A percentile compares a stretch with the other conserved stretches of the same genome.
Evolutionary conservation across 2,888 invertebrate species (phyloP).

Genomic region (Drosophila paramelanica): DNA sequence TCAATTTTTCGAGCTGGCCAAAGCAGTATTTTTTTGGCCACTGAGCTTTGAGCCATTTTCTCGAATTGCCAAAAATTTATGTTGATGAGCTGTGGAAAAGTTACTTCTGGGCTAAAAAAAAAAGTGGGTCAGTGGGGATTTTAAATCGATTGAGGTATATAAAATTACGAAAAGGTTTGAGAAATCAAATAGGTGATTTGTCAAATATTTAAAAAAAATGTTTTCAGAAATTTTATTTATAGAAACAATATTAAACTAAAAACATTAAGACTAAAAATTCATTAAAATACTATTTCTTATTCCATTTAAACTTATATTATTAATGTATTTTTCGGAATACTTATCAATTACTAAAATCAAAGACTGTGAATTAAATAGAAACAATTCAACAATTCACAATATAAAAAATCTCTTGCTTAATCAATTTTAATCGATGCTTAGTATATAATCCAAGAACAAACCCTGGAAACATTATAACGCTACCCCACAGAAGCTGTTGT

Average conservation of each 20-base stretch:
- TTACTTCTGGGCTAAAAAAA: conserved; percentile 13
- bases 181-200: not conserved
- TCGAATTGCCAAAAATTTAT: conserved; percentile 47
- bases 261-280: too few species aligned
- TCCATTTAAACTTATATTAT: too few species aligned
- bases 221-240: too few species aligned
- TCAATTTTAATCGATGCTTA: too few species aligned
- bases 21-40: conserved; percentile 24
- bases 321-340: too few species aligned
- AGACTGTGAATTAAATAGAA: too few species aligned
- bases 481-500: not conserved
- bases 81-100: conserved; percentile 39
- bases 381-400: too few species aligned
- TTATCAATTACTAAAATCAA: too few species aligned
- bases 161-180: not conserved
- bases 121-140: conserved; percentile 21
- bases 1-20: conserved; percentile 44
- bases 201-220: too few species aligned
- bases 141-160: conserved; percentile 1
- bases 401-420: not conserved
- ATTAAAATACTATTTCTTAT: too few species aligned
- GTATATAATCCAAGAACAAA: not conserved
- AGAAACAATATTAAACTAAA: too few species aligned
- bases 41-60: conserved; percentile 21
- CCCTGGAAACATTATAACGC: not conserved